Evolutionary conservation across 2,797 vertebrate genomes (phyloP), one percentile per base, ranked within the genome.

Genomic region (Hirundo rustica): DNA sequence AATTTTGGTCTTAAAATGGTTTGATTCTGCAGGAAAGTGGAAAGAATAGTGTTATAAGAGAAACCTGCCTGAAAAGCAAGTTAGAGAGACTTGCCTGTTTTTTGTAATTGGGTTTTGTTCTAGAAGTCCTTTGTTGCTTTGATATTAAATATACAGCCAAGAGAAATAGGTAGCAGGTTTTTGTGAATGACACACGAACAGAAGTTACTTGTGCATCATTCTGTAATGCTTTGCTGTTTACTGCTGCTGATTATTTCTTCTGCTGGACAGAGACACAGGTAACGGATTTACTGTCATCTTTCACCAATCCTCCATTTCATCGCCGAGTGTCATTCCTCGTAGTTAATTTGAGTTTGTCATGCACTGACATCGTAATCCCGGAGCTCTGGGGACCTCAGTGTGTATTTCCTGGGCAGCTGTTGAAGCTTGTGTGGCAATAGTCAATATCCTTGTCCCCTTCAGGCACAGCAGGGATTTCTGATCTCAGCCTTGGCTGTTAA

Each of bases 261-360:
- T 72, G 95, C 64, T 40, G 97, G 97, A 97, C 95, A 82, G 96
- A 95, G 67, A 85, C 76, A 51, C 97, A 98, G 98, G 98, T 98
- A 98, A 97, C 4, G 22, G 54, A 72, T 29, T 85, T 68, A 26
- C 66, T 68, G 67, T 82, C 21, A 42, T n/a, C n/a, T 38, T 30
- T 36, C 48, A 53, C 57, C 44, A 77, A 1, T 25, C 29, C 32
- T 92, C 40, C 85, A 96, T 97, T 84, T 83, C 92, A 74, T 44
- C 85, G 74, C 65, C 62, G 18, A 15, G 16, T 45, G 51, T n/a
- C 88, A 72, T 89, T 88, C 40, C 40, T 91, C 30, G 2, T 57
- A 7, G 18, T 53, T 29, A 30, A 26, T 60, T 72, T 34, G 32
- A 16, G 16, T 40, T 80, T 82, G n/a, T 44, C 32, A 9, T 29